Conservation (phyloP, 1,140 invertebrate genomes). For the Gryllus bimaculatus region DNA sequence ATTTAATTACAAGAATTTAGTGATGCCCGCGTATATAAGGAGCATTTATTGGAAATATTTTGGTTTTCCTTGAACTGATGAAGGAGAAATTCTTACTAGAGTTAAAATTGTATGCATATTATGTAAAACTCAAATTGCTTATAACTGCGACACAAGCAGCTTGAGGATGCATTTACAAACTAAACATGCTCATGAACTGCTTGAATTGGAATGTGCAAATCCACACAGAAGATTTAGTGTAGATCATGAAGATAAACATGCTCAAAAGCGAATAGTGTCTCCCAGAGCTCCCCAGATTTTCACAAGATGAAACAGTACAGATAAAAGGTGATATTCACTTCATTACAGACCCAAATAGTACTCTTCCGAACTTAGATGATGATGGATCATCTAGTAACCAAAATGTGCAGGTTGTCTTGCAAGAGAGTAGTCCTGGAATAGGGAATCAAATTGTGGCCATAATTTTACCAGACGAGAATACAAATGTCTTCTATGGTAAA, state of each 20-base stretch:
- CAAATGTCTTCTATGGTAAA: conserved; percentile 27
- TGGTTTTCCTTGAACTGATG: conserved; percentile 50
- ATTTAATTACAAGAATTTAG: conserved; percentile 40
- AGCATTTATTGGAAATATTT: conserved; percentile 57
- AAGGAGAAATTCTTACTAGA: conserved; percentile 51
- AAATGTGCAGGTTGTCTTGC: conserved; percentile 32
- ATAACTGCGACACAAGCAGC: conserved; percentile 54
- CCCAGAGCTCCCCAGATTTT: conserved; percentile 31
- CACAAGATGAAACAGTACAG: conserved; percentile 39
- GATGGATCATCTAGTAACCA: conserved; percentile 23
- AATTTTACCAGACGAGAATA: conserved; percentile 30
- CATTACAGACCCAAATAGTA: conserved; percentile 35
- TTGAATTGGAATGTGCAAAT: conserved; percentile 34
- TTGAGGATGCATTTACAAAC: conserved; percentile 48
- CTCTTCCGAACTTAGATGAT: conserved; percentile 32
- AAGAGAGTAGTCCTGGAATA: conserved; percentile 23
- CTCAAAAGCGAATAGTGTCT: conserved; percentile 34
- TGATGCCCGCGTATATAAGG: conserved; percentile 48
- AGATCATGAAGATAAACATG: conserved; percentile 34
- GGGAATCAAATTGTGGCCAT: conserved; percentile 30
- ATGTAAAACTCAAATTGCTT: conserved; percentile 50
- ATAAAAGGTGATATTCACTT: conserved; percentile 40
- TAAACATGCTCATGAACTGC: conserved; percentile 37
- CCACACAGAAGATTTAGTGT: conserved; percentile 11
- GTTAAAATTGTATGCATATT: conserved; percentile 50